These are phyloP conservation scores for Leptinotarsa peninsularis DNA, from an alignment of 2,888 invertebrate genomes.

Conservation along the genomic window DNA sequence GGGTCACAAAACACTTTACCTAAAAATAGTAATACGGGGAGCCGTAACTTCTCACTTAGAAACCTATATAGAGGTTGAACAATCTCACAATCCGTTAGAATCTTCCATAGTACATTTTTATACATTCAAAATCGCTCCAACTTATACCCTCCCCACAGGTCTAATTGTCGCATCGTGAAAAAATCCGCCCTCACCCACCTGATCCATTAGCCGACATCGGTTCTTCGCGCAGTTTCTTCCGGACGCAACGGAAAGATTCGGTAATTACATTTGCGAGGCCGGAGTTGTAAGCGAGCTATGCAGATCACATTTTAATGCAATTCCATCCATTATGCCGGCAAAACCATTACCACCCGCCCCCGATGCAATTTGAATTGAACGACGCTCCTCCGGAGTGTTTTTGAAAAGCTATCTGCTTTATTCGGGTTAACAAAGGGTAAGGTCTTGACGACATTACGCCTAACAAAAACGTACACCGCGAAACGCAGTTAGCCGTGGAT, in stretches of 20 bases:
- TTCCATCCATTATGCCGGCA: conserved; percentile 69
- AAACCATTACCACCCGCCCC: conserved; percentile 66
- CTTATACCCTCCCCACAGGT: background rate
- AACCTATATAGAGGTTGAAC: no score
- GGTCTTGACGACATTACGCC: conserved; percentile 61
- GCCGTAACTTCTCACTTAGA: no score
- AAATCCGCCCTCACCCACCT: conserved; percentile 14
- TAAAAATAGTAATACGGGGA: no score
- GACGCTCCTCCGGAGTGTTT: conserved; percentile 60
- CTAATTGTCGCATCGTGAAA: conserved; percentile 1
- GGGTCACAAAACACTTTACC: no score
- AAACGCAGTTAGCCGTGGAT: conserved; percentile 20
- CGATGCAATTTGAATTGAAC: conserved; percentile 65
- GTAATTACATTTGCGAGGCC: conserved; percentile 62
- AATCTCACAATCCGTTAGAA: no score
- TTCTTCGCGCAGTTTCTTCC: conserved; percentile 10
- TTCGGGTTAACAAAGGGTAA: conserved; percentile 62
- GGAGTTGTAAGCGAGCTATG: conserved; percentile 65
- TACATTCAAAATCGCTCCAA: background rate
- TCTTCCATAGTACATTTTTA: no score
- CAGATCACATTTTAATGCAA: conserved; percentile 70
- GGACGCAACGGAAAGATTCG: conserved; percentile 44
- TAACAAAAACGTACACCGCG: conserved; percentile 49
- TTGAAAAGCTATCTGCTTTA: conserved; percentile 65
- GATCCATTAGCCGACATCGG: conserved; percentile 27